Conservation (phyloP, 2,113 vertebrate species). For the Brienomyrus brachyistius region DNA sequence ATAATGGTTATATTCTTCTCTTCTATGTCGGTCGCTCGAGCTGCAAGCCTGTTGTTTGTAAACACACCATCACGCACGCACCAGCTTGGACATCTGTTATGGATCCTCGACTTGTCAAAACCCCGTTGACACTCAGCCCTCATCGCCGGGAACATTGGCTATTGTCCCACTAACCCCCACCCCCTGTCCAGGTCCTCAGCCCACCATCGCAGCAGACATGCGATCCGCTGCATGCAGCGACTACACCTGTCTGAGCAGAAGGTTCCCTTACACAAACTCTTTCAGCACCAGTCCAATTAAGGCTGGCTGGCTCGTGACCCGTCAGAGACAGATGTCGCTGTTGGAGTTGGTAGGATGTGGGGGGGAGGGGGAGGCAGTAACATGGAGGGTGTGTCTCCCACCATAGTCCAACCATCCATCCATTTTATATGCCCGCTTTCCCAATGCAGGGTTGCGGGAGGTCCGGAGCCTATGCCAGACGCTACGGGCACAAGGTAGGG, state of each 20-base stretch:
- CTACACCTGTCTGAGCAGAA: slow-evolving; percentile 38
- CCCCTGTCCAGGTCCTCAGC: slow-evolving; percentile 22
- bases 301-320: neutral
- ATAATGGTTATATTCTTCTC: slow-evolving; percentile 35
- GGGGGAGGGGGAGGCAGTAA: too few species aligned
- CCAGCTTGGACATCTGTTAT: slow-evolving; percentile 52
- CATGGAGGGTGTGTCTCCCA: neutral
- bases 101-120: slow-evolving; percentile 43
- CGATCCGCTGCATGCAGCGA: neutral
- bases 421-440: neutral
- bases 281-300: neutral
- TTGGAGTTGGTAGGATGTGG: neutral
- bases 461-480: neutral
- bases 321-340: neutral
- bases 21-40: slow-evolving; percentile 48
- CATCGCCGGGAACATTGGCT: neutral
- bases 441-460: neutral
- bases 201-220: slow-evolving; percentile 30
- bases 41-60: slow-evolving; percentile 33
- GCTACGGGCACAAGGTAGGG: neutral
- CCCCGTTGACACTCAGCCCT: slow-evolving; percentile 23
- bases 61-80: slow-evolving; percentile 32
- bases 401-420: neutral
- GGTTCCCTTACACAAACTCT: neutral
- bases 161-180: neutral